Evolutionary conservation across 2,888 invertebrate genomes (phyloP).

Genomic region (Myopa testacea): DNA sequence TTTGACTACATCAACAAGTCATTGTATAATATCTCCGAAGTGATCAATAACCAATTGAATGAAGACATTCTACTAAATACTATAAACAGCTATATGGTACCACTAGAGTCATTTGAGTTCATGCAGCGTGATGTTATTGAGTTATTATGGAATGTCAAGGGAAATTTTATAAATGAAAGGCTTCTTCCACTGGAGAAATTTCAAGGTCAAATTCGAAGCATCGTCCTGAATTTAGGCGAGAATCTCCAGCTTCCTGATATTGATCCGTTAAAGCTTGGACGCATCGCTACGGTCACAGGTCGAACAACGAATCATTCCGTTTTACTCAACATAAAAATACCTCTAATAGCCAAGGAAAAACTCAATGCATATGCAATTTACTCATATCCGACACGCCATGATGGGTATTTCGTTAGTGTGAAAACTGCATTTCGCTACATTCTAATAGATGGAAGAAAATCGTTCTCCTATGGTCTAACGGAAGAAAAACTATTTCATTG

Average conservation of each 20-base stretch:
- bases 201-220: slow-evolving; percentile 1
- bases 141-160: neutral
- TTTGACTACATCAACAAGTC: neutral
- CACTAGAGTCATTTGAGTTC: slow-evolving; percentile 1
- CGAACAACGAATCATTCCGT: neutral
- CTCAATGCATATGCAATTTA: slow-evolving; percentile 1
- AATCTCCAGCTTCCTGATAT: neutral
- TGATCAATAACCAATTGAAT: slow-evolving; percentile 6
- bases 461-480: neutral
- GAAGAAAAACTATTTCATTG: slow-evolving; percentile 14
- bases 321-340: slow-evolving; percentile 17
- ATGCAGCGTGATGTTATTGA: neutral
- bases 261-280: neutral
- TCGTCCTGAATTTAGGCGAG: neutral
- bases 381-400: neutral
- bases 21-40: slow-evolving; percentile 8
- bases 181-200: slow-evolving; percentile 1
- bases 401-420: neutral
- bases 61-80: neutral
- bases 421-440: neutral
- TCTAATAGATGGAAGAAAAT: neutral
- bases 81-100: neutral
- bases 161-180: slow-evolving; percentile 10
- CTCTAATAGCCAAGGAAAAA: slow-evolving; percentile 14
- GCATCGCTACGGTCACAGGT: neutral